Evolutionary conservation across 2,888 invertebrate genomes (phyloP), one percentile per base, ranked within the genome.

Genomic region (Desoria tigrina): DNA sequence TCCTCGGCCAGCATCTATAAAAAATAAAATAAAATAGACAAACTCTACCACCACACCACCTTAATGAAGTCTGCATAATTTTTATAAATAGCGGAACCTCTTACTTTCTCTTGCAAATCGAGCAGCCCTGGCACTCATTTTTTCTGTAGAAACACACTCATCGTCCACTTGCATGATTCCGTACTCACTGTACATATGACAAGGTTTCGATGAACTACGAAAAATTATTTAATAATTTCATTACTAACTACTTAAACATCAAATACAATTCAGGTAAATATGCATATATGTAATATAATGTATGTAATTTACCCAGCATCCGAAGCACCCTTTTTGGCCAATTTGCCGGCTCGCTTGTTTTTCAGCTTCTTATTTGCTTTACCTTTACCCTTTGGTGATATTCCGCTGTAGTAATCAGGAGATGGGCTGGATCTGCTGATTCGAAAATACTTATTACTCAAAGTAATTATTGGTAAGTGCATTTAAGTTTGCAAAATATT

Each of bases 51-150:
- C n/a, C n/a, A n/a, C n/a, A n/a, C n/a, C n/a, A n/a, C n/a, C n/a
- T n/a, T n/a, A n/a, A n/a, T n/a, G n/a, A n/a, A n/a, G n/a, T n/a
- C n/a, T n/a, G n/a, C n/a, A n/a, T n/a, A n/a, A n/a, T n/a, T n/a
- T n/a, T n/a, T n/a, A n/a, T n/a, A n/a, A n/a, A n/a, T n/a, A n/a
- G n/a, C n/a, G n/a, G n/a, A n/a, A n/a, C n/a, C 14, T 65, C 69
- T 63, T 72, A 75, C 76, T 78, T 78, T 73, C 75, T 72, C 83
- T 84, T 77, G 84, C 86, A 84, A 96, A 96, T 77, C 96, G 85
- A 66, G 92, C 94, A 57, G 95, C 95, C 76, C 96, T 86, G 79
- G 93, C 92, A 79, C 90, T 89, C 75, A 94, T 84, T 77, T 89
- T 86, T 78, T 90, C 90, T 73, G 87, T 86, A 81, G 77, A 77